These are phyloP conservation scores for Scalopus aquaticus DNA, from an alignment of 2,113 vertebrate species.

Conservation along the genomic window DNA sequence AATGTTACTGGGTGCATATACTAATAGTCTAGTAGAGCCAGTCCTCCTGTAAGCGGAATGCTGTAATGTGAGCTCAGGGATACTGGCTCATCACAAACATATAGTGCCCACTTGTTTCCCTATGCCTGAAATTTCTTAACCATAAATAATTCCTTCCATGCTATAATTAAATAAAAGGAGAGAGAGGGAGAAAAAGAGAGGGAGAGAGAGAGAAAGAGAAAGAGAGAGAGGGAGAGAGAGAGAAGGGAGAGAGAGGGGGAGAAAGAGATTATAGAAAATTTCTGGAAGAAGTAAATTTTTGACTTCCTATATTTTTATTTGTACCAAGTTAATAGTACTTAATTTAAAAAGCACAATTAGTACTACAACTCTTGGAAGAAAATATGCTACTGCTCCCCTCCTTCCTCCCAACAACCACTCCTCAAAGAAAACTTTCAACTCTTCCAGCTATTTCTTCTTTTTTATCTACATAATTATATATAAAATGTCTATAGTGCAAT, in stretches of 20 bases:
- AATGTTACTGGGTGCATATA: constrained; percentile 20
- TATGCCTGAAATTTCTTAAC: constrained; percentile 30
- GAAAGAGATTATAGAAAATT: background rate
- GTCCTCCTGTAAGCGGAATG: background rate
- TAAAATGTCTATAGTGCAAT: background rate
- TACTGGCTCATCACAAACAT: background rate
- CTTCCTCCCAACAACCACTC: background rate
- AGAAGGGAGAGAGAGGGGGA: too few species aligned
- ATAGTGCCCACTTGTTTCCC: background rate
- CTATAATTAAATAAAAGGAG: background rate
- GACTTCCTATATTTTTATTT: constrained; percentile 21
- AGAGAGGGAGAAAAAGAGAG: background rate
- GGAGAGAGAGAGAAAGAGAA: too few species aligned
- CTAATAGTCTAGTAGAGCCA: constrained; percentile 7
- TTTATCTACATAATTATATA: constrained; percentile 19
- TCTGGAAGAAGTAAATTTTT: background rate
- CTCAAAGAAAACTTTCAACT: constrained; percentile 23
- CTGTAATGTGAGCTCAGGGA: constrained; percentile 22
- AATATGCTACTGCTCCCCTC: background rate
- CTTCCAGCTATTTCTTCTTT: constrained; percentile 25
- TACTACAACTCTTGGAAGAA: background rate
- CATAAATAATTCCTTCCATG: constrained; percentile 26
- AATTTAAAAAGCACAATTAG: constrained; percentile 35
- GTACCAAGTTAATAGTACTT: constrained; percentile 31
- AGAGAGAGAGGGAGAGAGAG: too few species aligned